Conservation (phyloP, 2,888 invertebrate species). For the Microctonus hyperodae region DNA sequence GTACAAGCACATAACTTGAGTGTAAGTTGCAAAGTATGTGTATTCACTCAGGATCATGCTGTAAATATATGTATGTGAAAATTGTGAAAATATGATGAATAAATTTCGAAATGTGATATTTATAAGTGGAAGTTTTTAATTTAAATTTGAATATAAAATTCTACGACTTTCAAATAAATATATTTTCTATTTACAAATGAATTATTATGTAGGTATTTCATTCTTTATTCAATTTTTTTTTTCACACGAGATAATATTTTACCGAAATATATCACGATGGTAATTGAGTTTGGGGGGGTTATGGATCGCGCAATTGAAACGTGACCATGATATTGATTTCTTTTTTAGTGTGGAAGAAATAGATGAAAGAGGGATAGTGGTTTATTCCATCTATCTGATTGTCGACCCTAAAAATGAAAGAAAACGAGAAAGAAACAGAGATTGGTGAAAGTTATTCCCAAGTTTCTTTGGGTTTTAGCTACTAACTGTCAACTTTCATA, state of each 20-base stretch:
- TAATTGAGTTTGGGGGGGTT: background rate
- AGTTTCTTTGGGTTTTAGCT: background rate
- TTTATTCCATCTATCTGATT: conserved; percentile 1
- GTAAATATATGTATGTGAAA: no score
- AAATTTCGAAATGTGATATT: no score
- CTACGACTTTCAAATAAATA: no score
- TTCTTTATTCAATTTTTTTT: no score
- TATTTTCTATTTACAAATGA: no score
- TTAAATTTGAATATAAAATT: background rate
- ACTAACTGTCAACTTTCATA: background rate
- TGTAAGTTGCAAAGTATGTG: background rate
- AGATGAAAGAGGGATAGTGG: background rate
- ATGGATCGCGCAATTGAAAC: background rate
- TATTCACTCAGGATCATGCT: no score
- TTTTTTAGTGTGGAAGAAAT: background rate
- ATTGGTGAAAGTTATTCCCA: background rate
- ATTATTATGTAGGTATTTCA: no score
- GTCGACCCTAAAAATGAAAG: background rate
- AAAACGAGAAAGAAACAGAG: background rate
- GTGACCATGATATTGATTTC: background rate
- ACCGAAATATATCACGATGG: background rate
- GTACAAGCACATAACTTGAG: background rate
- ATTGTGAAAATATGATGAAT: no score
- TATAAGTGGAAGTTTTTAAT: no score
- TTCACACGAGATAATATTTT: background rate